Evolutionary conservation across 2,113 vertebrate species (phyloP), one percentile per base, ranked within the genome.

Genomic region (Ochotona curzoniae): DNA sequence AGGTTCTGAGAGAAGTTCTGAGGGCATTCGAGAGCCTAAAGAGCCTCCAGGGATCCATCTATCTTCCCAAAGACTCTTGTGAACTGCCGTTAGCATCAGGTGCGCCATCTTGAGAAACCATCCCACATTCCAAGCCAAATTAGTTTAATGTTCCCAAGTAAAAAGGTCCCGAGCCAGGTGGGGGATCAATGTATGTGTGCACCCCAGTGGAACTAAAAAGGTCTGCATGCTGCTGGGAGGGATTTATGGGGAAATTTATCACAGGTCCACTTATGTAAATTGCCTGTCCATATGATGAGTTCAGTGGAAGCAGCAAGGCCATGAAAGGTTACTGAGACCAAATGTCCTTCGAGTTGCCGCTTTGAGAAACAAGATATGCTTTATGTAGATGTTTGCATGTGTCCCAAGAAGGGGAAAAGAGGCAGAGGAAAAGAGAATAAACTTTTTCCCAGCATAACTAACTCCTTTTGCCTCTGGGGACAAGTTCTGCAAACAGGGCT

Each of bases 51-150:
- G 98, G 99, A 99, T 93, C 97, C 94, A 99, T 99, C 98, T 92
- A 89, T 99, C 98, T 99, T 98, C 97, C 96, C 64, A 93, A 98
- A 97, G 97, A 98, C 97, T 96, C 98, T 97, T 99, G 98, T 99
- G 99, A 99, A 99, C 98, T 98, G 98, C 96, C 98, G 98, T 99
- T 98, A 99, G 99, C 98, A 99, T 99, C 99, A 99, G 99, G 99
- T 99, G 99, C 98, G 98, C 99, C 98, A 99, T 99, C 99, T 99
- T 99, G 99, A 99, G 99, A 99, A 99, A 96, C 98, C 98, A 99
- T 99, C 97, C 98, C 98, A 99, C 99, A 99, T 99, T 99, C 99
- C 99, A 96, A 98, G 96, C 97, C 97, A 99, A 99, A 99, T 99
- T 98, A 99, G 98, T 98, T 98, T 98, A 98, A 99, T 99, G 98